A percentile compares a stretch with the other conserved stretches of the same genome.
Conservation (phyloP, 2,888 invertebrate species). For the Andrena haemorrhoa region DNA sequence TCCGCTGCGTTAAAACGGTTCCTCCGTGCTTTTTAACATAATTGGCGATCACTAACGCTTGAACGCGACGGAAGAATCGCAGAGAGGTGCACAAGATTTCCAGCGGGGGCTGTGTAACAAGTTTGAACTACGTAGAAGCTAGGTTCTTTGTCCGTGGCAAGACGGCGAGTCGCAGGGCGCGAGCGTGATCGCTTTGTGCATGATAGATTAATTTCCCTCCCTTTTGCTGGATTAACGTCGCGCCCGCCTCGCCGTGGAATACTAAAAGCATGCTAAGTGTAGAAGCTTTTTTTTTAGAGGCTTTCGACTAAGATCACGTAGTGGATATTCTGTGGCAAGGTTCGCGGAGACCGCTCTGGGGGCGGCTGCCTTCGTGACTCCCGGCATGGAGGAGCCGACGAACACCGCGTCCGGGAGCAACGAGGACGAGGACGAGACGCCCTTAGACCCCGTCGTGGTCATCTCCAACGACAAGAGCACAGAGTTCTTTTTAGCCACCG, state of each 20-base stretch:
- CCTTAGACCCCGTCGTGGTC: slow-evolving; percentile 86
- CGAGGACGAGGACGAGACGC: slow-evolving; percentile 91
- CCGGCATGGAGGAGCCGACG: slow-evolving; percentile 93
- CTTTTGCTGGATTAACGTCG: slow-evolving; percentile 58
- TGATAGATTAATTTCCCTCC: slow-evolving; percentile 55
- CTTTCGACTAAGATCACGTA: slow-evolving; percentile 84
- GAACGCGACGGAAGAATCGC: too few species aligned
- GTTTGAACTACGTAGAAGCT: slow-evolving; percentile 44
- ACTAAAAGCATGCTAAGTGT: slow-evolving; percentile 76
- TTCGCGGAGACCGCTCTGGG: slow-evolving; percentile 92
- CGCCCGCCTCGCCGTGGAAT: slow-evolving; percentile 50
- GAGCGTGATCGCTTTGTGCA: slow-evolving; percentile 63
- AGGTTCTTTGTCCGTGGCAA: slow-evolving; percentile 28
- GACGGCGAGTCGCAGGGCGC: slow-evolving; percentile 41
- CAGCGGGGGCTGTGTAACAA: too few species aligned
- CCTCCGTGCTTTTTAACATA: too few species aligned
- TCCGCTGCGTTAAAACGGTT: too few species aligned
- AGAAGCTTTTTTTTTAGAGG: slow-evolving; percentile 80
- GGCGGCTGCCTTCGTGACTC: slow-evolving; percentile 86
- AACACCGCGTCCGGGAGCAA: slow-evolving; percentile 96
- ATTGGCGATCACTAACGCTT: too few species aligned
- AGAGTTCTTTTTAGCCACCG: slow-evolving; percentile 95
- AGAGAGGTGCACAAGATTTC: too few species aligned
- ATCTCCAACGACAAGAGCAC: slow-evolving; percentile 96
- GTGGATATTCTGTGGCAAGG: slow-evolving; percentile 86